A percentile compares a stretch with the other conserved stretches of the same genome.
phyloP scores from a whole-genome alignment of 2,113 vertebrate genomes.

The Melanerpes formicivorus region DNA sequence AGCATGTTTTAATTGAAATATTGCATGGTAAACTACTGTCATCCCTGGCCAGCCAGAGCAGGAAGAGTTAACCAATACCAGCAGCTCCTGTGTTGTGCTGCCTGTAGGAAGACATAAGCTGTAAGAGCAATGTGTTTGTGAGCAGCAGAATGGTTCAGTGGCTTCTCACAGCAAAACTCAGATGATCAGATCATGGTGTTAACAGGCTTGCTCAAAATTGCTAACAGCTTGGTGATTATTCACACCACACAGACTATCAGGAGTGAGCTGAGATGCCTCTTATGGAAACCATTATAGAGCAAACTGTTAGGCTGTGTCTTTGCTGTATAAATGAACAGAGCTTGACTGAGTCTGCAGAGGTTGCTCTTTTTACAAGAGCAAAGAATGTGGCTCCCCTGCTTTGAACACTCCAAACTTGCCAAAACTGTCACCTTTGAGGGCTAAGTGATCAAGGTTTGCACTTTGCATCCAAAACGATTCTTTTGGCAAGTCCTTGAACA shows the following conservation, averaged over 20 bases:
- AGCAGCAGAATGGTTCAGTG: neutral
- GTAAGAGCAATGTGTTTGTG: neutral
- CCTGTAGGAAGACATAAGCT: neutral
- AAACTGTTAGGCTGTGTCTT: neutral
- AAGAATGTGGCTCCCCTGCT: neutral
- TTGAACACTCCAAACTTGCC: neutral
- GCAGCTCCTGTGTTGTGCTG: fast-evolving
- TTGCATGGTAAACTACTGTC: neutral
- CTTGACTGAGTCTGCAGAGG: neutral
- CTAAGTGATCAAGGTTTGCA: neutral
- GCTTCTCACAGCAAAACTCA: neutral
- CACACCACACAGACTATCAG: neutral
- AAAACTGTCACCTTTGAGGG: slow-evolving; percentile 11
- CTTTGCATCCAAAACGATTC: neutral
- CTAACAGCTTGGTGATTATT: slow-evolving; percentile 5
- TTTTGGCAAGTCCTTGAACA: neutral
- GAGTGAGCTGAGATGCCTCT: neutral
- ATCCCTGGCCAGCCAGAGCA: neutral
- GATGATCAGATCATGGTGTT: neutral
- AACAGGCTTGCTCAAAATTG: slow-evolving; percentile 32
- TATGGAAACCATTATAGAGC: slow-evolving; percentile 44
- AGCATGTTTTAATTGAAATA: neutral
- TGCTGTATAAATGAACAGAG: neutral
- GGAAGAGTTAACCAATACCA: neutral
- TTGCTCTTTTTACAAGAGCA: neutral